Conservation (phyloP, 2,113 vertebrate genomes). For the Nansenia antarctica region DNA sequence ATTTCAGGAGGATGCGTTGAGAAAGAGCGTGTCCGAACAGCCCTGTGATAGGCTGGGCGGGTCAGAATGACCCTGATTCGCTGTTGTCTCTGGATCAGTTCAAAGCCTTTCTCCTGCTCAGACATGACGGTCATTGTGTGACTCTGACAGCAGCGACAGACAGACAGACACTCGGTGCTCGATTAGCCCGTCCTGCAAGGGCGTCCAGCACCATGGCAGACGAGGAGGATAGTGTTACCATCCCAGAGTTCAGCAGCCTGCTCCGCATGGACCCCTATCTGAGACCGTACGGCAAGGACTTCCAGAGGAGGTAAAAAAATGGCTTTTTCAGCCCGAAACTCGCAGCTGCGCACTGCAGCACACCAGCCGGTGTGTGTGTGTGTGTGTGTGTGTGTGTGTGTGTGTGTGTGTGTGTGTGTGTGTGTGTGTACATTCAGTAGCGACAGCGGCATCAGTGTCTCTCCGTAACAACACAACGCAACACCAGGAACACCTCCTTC, state of each 20-base stretch:
- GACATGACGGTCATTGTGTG: neutral
- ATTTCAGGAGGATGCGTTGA: neutral
- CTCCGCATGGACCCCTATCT: constrained; percentile 75
- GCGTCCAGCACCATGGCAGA: constrained; percentile 80
- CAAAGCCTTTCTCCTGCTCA: neutral
- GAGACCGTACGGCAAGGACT: constrained; percentile 73
- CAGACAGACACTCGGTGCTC: constrained; percentile 43
- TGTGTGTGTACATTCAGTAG: too few species aligned
- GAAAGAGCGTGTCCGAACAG: neutral
- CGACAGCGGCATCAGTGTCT: too few species aligned
- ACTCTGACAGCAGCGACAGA: neutral
- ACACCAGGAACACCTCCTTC: too few species aligned
- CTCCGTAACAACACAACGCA: too few species aligned
- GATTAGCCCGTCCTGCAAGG: constrained; percentile 64
- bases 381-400: neutral
- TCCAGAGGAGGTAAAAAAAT: constrained; percentile 76
- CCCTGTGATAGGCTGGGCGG: constrained; percentile 46
- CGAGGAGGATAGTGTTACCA: constrained; percentile 58
- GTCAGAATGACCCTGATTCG: constrained; percentile 21
- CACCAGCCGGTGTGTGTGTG: neutral
- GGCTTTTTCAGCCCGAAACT: neutral
- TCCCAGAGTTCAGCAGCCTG: constrained; percentile 67
- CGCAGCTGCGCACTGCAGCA: neutral
- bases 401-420: neutral
- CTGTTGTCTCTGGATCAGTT: constrained; percentile 5